Base-by-base conservation (phyloP, 2,888 invertebrate species). In the Hecatera dysodea region DNA sequence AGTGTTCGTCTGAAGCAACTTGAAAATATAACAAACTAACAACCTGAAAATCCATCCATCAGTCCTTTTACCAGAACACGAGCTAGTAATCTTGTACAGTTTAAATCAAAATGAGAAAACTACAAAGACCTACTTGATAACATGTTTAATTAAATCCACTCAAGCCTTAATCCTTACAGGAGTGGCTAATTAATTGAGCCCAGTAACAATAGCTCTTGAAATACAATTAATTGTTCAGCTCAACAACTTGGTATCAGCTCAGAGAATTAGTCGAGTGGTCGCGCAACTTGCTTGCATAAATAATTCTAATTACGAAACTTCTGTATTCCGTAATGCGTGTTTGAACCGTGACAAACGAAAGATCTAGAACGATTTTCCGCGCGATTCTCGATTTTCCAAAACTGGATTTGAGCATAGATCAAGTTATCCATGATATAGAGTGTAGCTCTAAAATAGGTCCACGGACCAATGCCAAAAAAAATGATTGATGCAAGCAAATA, bases 241-340 rank as follows among this genome's bases (percentile, higher is more conserved):
- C 66, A 27, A 67, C 39, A 39, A 39, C 67, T 69, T 29, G 8
- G 22, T 1, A 69, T 50, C 29, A 29, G n/a, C 39, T 67, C 39
- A 56, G 36, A 48, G 55, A 39, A 67, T 69, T 42, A 67, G 56
- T 7, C n/a, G 27, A 66, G 42, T 66, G 36, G 66, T 17, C 68
- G 36, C 11, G 15, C 27, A 17, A 68, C 27, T 55, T 46, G 68
- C 68, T 55, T 46, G 11, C 24, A 12, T n/a, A 27, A 66, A 22
- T 66, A 65, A 36, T 36, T 62, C 4, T 53, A 46, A 33, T 33
- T 46, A 24, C 59, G 46, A 17, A 59, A 52, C 64, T 50, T 48
- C 17, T 12, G 17, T 61, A 48, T 48, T 39, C 33, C 36, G 36
- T 17, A 12, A 67, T 22, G n/a, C 6, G 39, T 22, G 15, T 39